These are phyloP conservation scores for Cryptus armator DNA, from an alignment of 2,888 invertebrate species.

Conservation along the genomic window DNA sequence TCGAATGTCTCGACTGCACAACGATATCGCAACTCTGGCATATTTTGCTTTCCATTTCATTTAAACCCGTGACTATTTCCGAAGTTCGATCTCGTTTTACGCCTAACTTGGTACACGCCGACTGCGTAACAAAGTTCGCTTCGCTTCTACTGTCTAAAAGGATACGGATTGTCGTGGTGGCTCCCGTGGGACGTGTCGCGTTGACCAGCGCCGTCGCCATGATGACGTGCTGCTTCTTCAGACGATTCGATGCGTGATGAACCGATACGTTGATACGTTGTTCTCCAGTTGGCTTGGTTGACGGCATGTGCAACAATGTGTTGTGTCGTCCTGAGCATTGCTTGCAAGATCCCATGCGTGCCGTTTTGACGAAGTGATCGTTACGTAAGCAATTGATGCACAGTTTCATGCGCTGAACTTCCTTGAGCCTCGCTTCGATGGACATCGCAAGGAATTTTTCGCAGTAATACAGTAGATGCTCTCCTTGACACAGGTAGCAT, in stretches of 20 bases:
- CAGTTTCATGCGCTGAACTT: slow-evolving; percentile 33
- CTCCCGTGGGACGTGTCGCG: slow-evolving; percentile 21
- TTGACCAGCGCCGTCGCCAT: slow-evolving; percentile 61
- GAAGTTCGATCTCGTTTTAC: slow-evolving; percentile 14
- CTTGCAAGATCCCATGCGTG: slow-evolving; percentile 55
- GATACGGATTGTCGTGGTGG: slow-evolving; percentile 36
- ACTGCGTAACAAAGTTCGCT: slow-evolving; percentile 53
- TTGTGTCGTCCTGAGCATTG: slow-evolving; percentile 28
- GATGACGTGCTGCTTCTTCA: slow-evolving; percentile 2
- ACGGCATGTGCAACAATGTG: not conserved
- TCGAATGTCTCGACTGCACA: slow-evolving; percentile 45
- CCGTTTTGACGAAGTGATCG: slow-evolving; percentile 54
- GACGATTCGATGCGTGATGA: not conserved
- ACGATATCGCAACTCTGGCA: slow-evolving; percentile 34
- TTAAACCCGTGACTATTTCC: slow-evolving; percentile 55
- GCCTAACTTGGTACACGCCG: slow-evolving; percentile 54
- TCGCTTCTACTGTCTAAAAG: slow-evolving; percentile 59
- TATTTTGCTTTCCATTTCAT: slow-evolving; percentile 37
- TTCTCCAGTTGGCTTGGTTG: not conserved
- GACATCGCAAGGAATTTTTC: slow-evolving; percentile 49
- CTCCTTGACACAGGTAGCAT: slow-evolving; percentile 57
- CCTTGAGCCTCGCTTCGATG: slow-evolving; percentile 44
- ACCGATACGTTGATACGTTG: not conserved
- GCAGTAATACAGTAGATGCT: slow-evolving; percentile 60
- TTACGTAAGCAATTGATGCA: slow-evolving; percentile 57